Conservation (phyloP, 2,888 invertebrate species). For the Sycophila texana region DNA sequence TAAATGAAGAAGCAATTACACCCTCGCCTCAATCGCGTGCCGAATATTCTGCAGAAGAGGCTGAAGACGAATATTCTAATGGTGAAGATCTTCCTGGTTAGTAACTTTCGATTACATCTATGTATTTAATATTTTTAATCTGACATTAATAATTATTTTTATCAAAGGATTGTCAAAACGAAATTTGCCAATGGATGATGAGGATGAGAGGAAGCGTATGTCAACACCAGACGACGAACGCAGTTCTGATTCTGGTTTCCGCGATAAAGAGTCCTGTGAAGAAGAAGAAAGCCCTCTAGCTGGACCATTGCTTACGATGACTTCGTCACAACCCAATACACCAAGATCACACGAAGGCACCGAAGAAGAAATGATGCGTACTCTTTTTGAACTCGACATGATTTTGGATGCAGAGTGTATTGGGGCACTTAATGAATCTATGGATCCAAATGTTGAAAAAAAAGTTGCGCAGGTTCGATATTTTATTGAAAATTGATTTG, state of each 20-base stretch:
- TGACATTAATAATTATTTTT: not conserved
- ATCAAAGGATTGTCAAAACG: slow-evolving; percentile 47
- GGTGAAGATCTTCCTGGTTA: slow-evolving; percentile 62
- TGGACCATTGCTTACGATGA: slow-evolving; percentile 57
- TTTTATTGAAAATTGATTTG: not conserved
- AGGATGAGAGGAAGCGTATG: slow-evolving; percentile 74
- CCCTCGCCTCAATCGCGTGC: slow-evolving; percentile 64
- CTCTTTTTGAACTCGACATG: slow-evolving; percentile 70
- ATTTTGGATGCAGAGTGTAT: slow-evolving; percentile 72
- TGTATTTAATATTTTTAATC: not conserved
- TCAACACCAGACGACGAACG: slow-evolving; percentile 77
- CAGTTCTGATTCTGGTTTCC: slow-evolving; percentile 77
- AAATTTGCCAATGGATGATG: slow-evolving; percentile 65
- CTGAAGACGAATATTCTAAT: slow-evolving; percentile 65
- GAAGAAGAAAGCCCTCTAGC: slow-evolving; percentile 71
- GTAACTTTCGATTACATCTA: no score
- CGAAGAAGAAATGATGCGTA: slow-evolving; percentile 71
- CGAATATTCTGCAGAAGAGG: slow-evolving; percentile 65
- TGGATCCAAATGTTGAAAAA: slow-evolving; percentile 54
- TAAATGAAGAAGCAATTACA: slow-evolving; percentile 61
- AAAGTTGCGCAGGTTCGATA: slow-evolving; percentile 34
- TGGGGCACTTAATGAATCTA: slow-evolving; percentile 63
- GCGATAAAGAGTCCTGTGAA: slow-evolving; percentile 76
- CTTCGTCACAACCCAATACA: slow-evolving; percentile 51
- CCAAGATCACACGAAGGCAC: slow-evolving; percentile 60